These are phyloP conservation scores for Pyrgilauda ruficollis DNA, from an alignment of 2,113 vertebrate genomes.

Conservation along the genomic window DNA sequence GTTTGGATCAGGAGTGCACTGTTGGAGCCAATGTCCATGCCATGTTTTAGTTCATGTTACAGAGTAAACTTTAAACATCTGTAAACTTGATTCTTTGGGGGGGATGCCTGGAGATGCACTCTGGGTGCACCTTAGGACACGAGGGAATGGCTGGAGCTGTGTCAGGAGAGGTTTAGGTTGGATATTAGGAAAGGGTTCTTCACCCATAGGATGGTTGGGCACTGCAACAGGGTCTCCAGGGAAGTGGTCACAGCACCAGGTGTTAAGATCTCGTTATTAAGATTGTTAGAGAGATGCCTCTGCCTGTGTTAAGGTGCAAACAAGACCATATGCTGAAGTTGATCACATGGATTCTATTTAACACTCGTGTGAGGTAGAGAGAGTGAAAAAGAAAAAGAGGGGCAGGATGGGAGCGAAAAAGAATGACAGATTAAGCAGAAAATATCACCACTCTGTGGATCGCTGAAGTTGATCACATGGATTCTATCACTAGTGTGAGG, in stretches of 20 bases:
- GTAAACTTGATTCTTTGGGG: neutral
- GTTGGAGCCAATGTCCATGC: neutral
- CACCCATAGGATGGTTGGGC: neutral
- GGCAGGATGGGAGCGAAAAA: neutral
- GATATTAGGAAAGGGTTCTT: neutral
- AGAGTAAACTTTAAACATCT: neutral
- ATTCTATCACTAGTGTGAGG: neutral
- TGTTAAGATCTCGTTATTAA: neutral
- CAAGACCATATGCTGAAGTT: rapidly evolving
- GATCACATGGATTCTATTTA: neutral
- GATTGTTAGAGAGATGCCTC: neutral
- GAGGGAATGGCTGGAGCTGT: neutral
- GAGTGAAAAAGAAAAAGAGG: neutral
- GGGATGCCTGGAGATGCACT: neutral
- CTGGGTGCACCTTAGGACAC: neutral
- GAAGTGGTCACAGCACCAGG: too few species aligned
- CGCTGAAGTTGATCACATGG: neutral
- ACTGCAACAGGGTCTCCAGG: neutral
- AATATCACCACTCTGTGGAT: neutral
- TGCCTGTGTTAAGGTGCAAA: neutral
- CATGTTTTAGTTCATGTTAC: rapidly evolving
- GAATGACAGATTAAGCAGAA: neutral
- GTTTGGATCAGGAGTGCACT: neutral
- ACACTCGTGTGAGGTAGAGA: neutral
- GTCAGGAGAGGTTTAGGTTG: neutral